These are phyloP conservation scores for Perca flavescens DNA, from an alignment of 2,113 vertebrate genomes.

Conservation along the genomic window DNA sequence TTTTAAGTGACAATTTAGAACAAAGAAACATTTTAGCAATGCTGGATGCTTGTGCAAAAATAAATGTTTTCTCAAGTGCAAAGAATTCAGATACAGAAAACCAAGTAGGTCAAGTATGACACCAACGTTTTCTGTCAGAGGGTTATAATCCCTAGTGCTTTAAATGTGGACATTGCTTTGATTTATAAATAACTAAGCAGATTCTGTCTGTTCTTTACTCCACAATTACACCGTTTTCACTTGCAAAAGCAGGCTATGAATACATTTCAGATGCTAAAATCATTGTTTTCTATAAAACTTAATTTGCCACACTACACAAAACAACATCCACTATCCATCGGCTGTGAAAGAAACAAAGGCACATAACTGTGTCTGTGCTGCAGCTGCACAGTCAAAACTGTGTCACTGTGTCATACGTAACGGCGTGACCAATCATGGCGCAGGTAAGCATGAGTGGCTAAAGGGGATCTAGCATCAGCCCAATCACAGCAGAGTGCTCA, in stretches of 20 bases:
- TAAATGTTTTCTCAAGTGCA: constrained; percentile 2
- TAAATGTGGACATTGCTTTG: constrained; percentile 3
- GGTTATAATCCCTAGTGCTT: not conserved
- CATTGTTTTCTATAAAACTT: not conserved
- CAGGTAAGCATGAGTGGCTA: constrained; percentile 57
- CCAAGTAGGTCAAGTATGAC: constrained; percentile 12
- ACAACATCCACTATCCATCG: not conserved
- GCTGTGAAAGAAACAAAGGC: constrained; percentile 3
- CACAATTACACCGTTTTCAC: not conserved
- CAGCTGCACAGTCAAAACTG: constrained; percentile 52
- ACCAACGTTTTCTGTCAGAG: not conserved
- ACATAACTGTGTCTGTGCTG: not conserved
- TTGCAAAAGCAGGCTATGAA: not conserved
- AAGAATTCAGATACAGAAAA: constrained; percentile 15
- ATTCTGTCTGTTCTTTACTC: not conserved
- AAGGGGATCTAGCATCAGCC: constrained; percentile 15
- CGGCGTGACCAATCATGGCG: constrained; percentile 61
- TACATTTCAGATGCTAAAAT: not conserved
- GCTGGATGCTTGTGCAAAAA: not conserved
- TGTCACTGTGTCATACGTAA: constrained; percentile 78
- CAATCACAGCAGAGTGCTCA: constrained; percentile 48
- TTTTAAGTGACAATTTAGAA: not conserved
- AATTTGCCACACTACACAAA: not conserved
- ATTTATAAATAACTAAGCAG: not conserved
- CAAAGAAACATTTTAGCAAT: not conserved